These are phyloP conservation scores for Scaptomyza reducta DNA, from an alignment of 2,888 invertebrate species.

Conservation along the genomic window DNA sequence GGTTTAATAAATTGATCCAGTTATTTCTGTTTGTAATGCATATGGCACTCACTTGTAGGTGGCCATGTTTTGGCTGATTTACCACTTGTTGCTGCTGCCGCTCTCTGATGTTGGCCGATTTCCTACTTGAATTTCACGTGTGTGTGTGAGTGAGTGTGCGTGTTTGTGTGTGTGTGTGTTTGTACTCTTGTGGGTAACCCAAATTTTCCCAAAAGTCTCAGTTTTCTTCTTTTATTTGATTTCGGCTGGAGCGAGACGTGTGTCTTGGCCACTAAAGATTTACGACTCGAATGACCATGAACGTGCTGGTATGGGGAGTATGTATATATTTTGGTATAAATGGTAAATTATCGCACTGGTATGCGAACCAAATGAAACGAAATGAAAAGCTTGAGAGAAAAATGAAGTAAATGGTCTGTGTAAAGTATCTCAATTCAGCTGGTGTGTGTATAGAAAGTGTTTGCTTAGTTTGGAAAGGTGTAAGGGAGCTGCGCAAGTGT, in stretches of 20 bases:
- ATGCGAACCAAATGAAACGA: conserved; percentile 62
- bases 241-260: conserved; percentile 51
- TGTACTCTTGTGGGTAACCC: conserved; percentile 49
- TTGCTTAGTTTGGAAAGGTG: conserved; percentile 54
- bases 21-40: conserved; percentile 42
- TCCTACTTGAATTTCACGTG: conserved; percentile 52
- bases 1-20: conserved; percentile 73
- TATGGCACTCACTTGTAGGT: conserved; percentile 63
- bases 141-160: conserved; percentile 5
- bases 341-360: conserved; percentile 56
- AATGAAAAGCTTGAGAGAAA: conserved; percentile 52
- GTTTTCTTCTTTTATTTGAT: conserved; percentile 20
- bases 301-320: conserved; percentile 72
- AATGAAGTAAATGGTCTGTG: conserved; percentile 52
- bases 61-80: conserved; percentile 71
- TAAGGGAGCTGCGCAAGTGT: conserved; percentile 23
- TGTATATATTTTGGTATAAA: conserved; percentile 37
- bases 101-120: conserved; percentile 53
- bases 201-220: conserved; percentile 52
- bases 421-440: conserved; percentile 42
- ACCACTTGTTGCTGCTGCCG: conserved; percentile 61
- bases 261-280: conserved; percentile 70
- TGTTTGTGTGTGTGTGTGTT: conserved; percentile 2
- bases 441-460: conserved; percentile 58
- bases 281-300: conserved; percentile 78